A percentile compares a stretch with the other conserved stretches of the same genome.
Conservation (phyloP, 2,888 invertebrate species). For the Temnothorax ravouxi region DNA sequence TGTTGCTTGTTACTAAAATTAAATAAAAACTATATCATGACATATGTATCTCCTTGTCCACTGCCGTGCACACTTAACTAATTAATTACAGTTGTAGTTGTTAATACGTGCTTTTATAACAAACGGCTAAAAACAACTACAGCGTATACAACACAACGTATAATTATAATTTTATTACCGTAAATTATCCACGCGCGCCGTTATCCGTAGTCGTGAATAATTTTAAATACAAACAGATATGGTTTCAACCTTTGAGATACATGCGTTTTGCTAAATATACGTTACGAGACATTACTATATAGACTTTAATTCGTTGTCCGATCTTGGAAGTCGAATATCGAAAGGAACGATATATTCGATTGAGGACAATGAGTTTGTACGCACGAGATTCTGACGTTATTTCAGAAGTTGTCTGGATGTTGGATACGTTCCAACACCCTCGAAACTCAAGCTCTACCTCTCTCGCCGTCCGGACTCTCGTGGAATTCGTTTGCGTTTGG, state of each 20-base stretch:
- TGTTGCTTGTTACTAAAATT: slow-evolving; percentile 26
- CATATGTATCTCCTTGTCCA: not conserved
- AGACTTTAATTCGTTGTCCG: slow-evolving; percentile 29
- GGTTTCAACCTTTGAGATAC: not conserved
- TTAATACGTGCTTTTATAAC: not conserved
- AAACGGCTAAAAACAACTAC: not conserved
- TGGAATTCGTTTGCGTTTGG: slow-evolving; percentile 61
- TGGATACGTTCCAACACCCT: slow-evolving; percentile 69
- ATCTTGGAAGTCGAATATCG: slow-evolving; percentile 6
- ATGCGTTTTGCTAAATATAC: not conserved
- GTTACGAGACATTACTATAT: not conserved
- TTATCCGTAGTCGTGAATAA: not conserved
- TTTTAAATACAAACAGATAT: not conserved
- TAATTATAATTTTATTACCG: not conserved
- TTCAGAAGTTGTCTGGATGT: slow-evolving; percentile 70
- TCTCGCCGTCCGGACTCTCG: slow-evolving; percentile 44
- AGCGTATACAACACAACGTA: not conserved
- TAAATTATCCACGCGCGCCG: not conserved
- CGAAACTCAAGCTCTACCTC: slow-evolving; percentile 42
- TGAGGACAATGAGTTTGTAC: slow-evolving; percentile 55
- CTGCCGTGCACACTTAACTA: not conserved
- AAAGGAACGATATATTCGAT: not conserved
- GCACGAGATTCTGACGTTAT: slow-evolving; percentile 66
- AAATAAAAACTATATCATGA: slow-evolving; percentile 3
- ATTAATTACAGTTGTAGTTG: slow-evolving; percentile 7